Evolutionary conservation across 2,113 vertebrate species (phyloP).

Genomic region (Takifugu flavidus): DNA sequence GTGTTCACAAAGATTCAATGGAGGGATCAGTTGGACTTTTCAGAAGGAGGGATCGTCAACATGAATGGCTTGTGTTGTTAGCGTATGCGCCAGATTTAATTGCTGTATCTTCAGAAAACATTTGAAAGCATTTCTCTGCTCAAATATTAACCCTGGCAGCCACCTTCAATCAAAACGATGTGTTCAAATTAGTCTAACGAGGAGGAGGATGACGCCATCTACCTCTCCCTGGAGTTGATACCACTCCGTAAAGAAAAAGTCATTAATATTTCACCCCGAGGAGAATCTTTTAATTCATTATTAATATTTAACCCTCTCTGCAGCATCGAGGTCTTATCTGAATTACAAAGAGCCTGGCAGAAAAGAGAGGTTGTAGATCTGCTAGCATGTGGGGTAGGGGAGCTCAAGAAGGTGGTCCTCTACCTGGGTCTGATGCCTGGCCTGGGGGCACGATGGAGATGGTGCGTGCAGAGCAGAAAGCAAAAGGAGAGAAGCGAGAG

Average conservation of each 20-base stretch:
- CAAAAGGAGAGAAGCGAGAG: not conserved
- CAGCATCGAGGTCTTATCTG: constrained; percentile 57
- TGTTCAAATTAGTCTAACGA: constrained; percentile 41
- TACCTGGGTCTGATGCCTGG: constrained; percentile 19
- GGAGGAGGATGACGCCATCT: constrained; percentile 24
- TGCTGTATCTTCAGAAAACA: not conserved
- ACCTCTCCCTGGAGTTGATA: constrained; percentile 1
- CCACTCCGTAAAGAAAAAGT: constrained; percentile 40
- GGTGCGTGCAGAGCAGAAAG: constrained; percentile 9
- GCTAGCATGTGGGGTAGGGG: not conserved
- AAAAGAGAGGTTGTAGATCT: constrained; percentile 15
- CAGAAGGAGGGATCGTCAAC: constrained; percentile 16
- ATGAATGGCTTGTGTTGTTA: constrained; percentile 28
- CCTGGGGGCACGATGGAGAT: constrained; percentile 18
- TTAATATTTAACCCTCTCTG: constrained; percentile 67
- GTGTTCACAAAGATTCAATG: constrained; percentile 34
- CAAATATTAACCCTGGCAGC: constrained; percentile 20
- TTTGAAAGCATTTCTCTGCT: constrained; percentile 12
- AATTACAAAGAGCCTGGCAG: constrained; percentile 59
- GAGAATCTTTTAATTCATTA: constrained; percentile 69
- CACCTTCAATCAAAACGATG: constrained; percentile 33
- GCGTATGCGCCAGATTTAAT: constrained; percentile 12
- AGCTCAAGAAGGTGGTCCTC: constrained; percentile 35
- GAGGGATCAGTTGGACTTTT: constrained; percentile 38
- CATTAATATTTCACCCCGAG: constrained; percentile 70